Percentiles rank a stretch among this genome's conserved stretches.
phyloP scores from a whole-genome alignment of 2,888 invertebrate genomes.

The Drosophila anomelani region DNA sequence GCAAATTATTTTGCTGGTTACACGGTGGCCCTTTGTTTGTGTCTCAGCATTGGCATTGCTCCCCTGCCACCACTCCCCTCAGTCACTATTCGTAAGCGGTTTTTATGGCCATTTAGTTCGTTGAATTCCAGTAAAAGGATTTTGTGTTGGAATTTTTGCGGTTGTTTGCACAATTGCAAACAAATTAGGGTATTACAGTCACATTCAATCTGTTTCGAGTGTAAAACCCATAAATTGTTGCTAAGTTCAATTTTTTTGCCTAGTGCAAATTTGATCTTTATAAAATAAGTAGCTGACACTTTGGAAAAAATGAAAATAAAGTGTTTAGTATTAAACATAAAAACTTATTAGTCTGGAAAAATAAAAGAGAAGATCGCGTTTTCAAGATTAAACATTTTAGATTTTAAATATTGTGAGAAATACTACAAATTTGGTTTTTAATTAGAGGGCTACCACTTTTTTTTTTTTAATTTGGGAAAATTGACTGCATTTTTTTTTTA shows the following conservation, averaged over 20 bases:
- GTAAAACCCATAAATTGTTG: conserved; percentile 24
- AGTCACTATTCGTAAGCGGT: conserved; percentile 35
- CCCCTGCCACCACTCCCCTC: background rate
- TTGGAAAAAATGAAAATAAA: background rate
- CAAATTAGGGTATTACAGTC: conserved; percentile 52
- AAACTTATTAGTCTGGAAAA: too few relatives aligned
- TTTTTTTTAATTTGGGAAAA: too few relatives aligned
- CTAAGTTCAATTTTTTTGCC: conserved; percentile 18
- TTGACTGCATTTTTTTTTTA: too few relatives aligned
- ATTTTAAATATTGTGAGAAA: too few relatives aligned
- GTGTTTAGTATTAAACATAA: too few relatives aligned
- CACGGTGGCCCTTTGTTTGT: conserved; percentile 52
- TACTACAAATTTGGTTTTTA: too few relatives aligned
- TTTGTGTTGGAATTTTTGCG: conserved; percentile 41
- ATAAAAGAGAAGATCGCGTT: too few relatives aligned
- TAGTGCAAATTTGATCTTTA: background rate
- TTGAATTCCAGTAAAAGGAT: conserved; percentile 56
- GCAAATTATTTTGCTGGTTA: conserved; percentile 76
- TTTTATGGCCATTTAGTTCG: conserved; percentile 74
- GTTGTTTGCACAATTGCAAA: conserved; percentile 52
- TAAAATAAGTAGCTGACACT: background rate
- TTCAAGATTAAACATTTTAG: too few relatives aligned
- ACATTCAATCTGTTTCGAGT: conserved; percentile 35
- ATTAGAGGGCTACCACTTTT: too few relatives aligned
- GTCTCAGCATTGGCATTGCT: conserved; percentile 38